Evolutionary conservation across 2,113 vertebrate species (phyloP), one percentile per base, ranked within the genome.

Genomic region (Poicephalus meyeri): DNA sequence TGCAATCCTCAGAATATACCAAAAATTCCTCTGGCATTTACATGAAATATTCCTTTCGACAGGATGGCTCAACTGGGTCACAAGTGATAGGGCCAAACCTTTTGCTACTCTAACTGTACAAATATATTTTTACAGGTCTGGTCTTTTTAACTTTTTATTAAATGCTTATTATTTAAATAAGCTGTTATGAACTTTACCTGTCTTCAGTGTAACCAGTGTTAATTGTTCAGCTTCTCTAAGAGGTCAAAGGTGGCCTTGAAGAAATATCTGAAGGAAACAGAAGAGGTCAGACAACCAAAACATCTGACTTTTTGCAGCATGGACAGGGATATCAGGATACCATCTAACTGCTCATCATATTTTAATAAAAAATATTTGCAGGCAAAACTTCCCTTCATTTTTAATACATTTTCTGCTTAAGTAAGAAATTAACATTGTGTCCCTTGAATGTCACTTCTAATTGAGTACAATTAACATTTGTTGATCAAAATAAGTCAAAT

Each of bases 401-500:
- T 86, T 64, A 68, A 74, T 64, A 71, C 31, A 21, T 25, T 39
- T 64, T 61, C 65, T 71, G 28, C 6, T 2, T 42, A 70, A 94
- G 60, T 35, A 88, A 93, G 25, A 79, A 93, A 88, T 81, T 53
- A 85, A 61, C 4, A 70, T 23, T 58, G 16, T 47, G 65, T 31
- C 69, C 19, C 66, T 87, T 89, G 50, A 56, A 87, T 6, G 19
- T 52, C 56, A 44, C 64, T 95, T 97, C 64, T 89, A 91, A 95
- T 88, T 0, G 17, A 56, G 52, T 44, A 71, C 26, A 31, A 73
- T 88, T 95, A 91, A 89, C 10, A 88, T 88, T 69, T 92, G 89
- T 97, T 96, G 82, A 88, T 91, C 88, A 80, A 98, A 97, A 97
- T 91, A 94, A 64, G 52, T 89, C 25, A 90, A 44, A 91, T 88